Conservation (phyloP, 35 echinoderm and acorn worm genomes). For the Lytechinus variegatus region DNA sequence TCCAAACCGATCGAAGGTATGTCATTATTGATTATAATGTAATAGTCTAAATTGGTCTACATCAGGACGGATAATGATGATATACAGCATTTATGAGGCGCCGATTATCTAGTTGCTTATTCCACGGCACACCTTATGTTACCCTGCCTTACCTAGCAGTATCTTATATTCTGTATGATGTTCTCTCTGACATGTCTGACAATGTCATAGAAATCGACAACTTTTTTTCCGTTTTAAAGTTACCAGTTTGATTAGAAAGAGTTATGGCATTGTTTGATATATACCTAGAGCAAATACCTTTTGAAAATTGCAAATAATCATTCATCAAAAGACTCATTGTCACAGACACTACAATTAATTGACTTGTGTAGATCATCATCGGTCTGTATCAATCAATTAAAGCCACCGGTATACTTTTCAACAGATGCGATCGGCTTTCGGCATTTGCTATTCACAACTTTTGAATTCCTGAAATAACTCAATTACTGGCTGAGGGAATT, state of each 20-base stretch:
- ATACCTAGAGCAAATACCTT: background rate
- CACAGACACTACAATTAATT: background rate
- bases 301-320: background rate
- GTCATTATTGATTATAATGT: too few relatives aligned
- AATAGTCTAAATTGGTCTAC: too few relatives aligned
- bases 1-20: too few relatives aligned
- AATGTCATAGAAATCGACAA: too few relatives aligned
- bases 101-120: too few relatives aligned
- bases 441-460: conserved; percentile 13
- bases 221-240: background rate
- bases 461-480: conserved; percentile 38
- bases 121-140: too few relatives aligned
- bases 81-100: too few relatives aligned
- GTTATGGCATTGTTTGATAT: background rate
- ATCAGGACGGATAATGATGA: too few relatives aligned
- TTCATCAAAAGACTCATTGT: background rate
- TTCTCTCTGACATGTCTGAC: too few relatives aligned
- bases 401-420: background rate
- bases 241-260: background rate
- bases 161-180: too few relatives aligned
- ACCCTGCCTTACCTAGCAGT: too few relatives aligned
- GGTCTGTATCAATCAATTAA: background rate
- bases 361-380: background rate
- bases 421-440: background rate
- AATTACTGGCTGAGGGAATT: background rate